Evolutionary conservation across 2,113 vertebrate genomes (phyloP).

Genomic region (Geococcyx californianus): DNA sequence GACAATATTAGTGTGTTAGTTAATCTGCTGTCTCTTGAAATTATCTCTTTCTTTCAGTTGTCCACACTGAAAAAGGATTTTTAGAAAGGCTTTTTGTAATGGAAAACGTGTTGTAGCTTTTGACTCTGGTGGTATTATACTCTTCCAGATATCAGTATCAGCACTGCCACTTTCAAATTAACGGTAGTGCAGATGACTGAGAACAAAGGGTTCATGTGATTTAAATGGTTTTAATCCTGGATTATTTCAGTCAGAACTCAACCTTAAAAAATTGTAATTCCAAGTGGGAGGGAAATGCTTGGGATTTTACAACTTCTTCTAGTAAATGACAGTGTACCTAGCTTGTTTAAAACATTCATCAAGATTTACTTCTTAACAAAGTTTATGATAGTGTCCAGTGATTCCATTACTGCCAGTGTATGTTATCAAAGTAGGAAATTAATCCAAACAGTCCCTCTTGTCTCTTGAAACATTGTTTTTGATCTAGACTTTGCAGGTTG

Average conservation of each 20-base stretch:
- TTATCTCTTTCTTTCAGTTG: neutral
- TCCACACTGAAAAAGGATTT: neutral
- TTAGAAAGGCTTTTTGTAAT: neutral
- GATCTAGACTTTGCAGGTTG: neutral
- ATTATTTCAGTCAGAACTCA: constrained; percentile 9
- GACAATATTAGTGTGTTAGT: neutral
- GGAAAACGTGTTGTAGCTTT: neutral
- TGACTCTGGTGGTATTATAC: neutral
- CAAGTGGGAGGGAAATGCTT: neutral
- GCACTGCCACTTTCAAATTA: neutral
- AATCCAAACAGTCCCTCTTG: neutral
- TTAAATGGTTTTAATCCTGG: constrained; percentile 21
- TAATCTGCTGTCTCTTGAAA: neutral
- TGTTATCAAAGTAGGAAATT: neutral
- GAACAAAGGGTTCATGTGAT: constrained; percentile 33
- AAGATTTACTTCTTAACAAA: neutral
- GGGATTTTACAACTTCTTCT: neutral
- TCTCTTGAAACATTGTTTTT: neutral
- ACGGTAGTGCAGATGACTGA: neutral
- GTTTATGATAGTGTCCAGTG: neutral
- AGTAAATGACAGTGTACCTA: neutral
- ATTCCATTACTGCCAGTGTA: neutral
- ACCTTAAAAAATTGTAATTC: neutral
- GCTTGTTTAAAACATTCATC: neutral
- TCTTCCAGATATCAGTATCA: neutral